Base-by-base conservation (phyloP, 2,113 vertebrate genomes). In the Callipepla californica region DNA sequence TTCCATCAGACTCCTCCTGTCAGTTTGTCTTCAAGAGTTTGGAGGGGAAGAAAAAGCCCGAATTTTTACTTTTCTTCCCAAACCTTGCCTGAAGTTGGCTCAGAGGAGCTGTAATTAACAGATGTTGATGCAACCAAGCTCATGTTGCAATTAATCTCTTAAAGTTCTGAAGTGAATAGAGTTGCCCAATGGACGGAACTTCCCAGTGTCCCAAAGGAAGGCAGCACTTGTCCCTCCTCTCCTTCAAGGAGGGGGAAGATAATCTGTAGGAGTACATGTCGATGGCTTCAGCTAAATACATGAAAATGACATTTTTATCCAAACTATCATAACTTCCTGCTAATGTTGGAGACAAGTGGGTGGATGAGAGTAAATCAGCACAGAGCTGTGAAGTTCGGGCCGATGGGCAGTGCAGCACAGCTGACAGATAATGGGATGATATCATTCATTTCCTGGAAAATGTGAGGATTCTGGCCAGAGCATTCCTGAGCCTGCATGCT, bases 401-500 rank as follows among this genome's bases (percentile, higher is more conserved):
- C 28, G 85, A 67, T 78, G 74, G 94, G 76, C 94, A 94, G 85
- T 75, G 67, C 83, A 45, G 70, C 15, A 9, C 91, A 94, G 93
- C 93, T 94, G 96, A 95, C 82, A 75, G 85, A 96, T 93, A 92
- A 94, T 66, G 73, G 80, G 36, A 30, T 96, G 90, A 96, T 47
- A 83, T 97, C 96, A 97, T 91, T 88, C 28, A 12, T 91, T 97
- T 96, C 96, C 96, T 96, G 95, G 96, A 96, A 97, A 93, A 92
- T 44, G 10, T 78, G 62, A 77, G 15, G 13, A 50, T 87, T 89
- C 82, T 91, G 85, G 92, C 80, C 93, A 91, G 79, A 86, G 44
- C 62, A 81, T 96, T 94, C 78, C 96, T 94, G 93, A 67, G 62
- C 53, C 69, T 0, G 7, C 65, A 47, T 47, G 70, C 57, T 91